Conservation (phyloP, 2,888 invertebrate genomes). For the Calameuta pallipes region DNA sequence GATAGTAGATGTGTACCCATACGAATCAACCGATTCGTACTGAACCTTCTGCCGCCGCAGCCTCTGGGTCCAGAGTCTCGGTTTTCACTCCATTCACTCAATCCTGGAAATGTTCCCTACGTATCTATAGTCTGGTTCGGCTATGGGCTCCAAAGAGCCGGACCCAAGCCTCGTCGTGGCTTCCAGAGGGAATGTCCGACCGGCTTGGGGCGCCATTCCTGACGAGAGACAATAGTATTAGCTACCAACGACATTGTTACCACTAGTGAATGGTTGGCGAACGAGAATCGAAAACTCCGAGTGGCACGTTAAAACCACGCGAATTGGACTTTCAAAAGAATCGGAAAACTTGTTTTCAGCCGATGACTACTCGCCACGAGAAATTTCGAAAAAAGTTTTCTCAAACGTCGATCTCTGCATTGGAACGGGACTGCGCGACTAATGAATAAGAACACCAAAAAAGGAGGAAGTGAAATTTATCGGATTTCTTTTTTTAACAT, state of each 20-base stretch:
- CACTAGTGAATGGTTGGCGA: slow-evolving; percentile 9
- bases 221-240: slow-evolving; percentile 10
- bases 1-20: not conserved
- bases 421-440: not conserved
- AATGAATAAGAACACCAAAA: not conserved
- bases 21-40: not conserved
- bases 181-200: not conserved
- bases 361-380: not conserved
- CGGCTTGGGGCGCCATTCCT: not conserved
- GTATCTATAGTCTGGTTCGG: not conserved
- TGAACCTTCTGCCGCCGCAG: slow-evolving; percentile 12
- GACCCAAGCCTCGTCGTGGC: not conserved
- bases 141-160: not conserved
- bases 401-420: not conserved
- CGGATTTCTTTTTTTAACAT: too few species aligned
- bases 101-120: slow-evolving; percentile 14
- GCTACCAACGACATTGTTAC: slow-evolving; percentile 15
- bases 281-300: slow-evolving; percentile 10
- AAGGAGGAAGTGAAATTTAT: not conserved
- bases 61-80: not conserved
- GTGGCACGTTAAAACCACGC: not conserved
- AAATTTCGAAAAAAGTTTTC: not conserved
- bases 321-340: not conserved
- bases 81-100: slow-evolving; percentile 10
- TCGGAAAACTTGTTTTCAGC: slow-evolving; percentile 4